Conservation (phyloP, 2,113 vertebrate genomes). For the Ornithorhynchus anatinus region DNA sequence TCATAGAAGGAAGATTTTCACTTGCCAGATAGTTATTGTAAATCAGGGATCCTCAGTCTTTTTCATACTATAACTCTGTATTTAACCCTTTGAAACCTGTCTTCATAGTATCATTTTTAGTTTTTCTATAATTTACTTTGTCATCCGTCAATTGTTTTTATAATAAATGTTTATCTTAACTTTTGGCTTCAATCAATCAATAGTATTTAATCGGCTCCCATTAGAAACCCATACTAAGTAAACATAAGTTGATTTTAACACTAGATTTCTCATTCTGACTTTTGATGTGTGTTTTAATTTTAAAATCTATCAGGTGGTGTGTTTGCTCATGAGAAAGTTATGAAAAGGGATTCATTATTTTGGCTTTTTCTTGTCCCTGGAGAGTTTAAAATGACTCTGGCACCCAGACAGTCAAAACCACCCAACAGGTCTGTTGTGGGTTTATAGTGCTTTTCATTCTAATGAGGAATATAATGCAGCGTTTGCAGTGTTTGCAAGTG, state of each 20-base stretch:
- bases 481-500: slow-evolving; percentile 16
- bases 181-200: too few relatives aligned
- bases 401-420: slow-evolving; percentile 32
- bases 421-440: slow-evolving; percentile 43
- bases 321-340: slow-evolving; percentile 55
- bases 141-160: neutral
- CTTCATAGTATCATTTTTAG: neutral
- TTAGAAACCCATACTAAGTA: too few relatives aligned
- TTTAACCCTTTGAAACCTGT: slow-evolving; percentile 1
- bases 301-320: slow-evolving; percentile 59
- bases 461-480: slow-evolving; percentile 14
- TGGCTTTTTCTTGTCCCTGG: slow-evolving; percentile 41
- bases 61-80: neutral
- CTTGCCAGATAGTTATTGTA: neutral
- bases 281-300: slow-evolving; percentile 51
- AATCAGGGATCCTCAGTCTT: neutral
- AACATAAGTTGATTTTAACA: too few relatives aligned
- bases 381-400: slow-evolving; percentile 53
- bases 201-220: too few relatives aligned
- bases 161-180: too few relatives aligned
- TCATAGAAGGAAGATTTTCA: neutral
- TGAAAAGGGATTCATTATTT: slow-evolving; percentile 59
- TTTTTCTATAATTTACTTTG: neutral
- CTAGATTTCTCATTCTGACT: slow-evolving; percentile 50
- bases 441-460: slow-evolving; percentile 41